Evolutionary conservation across 2,797 vertebrate species (phyloP).

Genomic region (Peromyscus melanophrys): DNA sequence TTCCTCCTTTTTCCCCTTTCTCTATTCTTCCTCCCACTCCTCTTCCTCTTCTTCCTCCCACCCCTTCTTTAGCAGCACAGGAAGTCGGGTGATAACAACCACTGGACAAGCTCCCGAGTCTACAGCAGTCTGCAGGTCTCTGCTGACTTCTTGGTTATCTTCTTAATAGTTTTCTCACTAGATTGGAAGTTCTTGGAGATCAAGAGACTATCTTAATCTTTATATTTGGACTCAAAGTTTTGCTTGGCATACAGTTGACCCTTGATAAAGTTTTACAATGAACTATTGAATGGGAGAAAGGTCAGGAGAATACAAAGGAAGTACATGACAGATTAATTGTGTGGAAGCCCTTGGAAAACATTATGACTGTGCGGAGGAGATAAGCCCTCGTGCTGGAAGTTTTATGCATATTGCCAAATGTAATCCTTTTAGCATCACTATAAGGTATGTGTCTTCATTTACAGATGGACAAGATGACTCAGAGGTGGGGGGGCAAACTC

Average conservation of each 20-base stretch:
- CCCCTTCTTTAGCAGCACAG: neutral
- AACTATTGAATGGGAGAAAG: neutral
- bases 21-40: neutral
- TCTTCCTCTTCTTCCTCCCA: too few species aligned
- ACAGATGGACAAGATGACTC: neutral
- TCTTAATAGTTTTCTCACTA: neutral
- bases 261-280: neutral
- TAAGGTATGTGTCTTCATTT: neutral
- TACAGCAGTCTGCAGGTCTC: neutral
- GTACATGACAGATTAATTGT: neutral
- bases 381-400: neutral
- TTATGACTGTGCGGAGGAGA: neutral
- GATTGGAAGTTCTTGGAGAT: constrained; percentile 5
- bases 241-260: neutral
- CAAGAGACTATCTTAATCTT: neutral
- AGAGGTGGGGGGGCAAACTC: neutral
- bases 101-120: neutral
- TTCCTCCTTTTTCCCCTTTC: neutral
- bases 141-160: neutral
- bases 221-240: neutral
- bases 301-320: neutral
- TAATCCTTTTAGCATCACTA: neutral
- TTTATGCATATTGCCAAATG: neutral
- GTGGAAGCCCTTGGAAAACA: neutral
- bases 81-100: neutral